Base-by-base conservation (phyloP, 2,113 vertebrate species). In the Oceanites oceanicus region DNA sequence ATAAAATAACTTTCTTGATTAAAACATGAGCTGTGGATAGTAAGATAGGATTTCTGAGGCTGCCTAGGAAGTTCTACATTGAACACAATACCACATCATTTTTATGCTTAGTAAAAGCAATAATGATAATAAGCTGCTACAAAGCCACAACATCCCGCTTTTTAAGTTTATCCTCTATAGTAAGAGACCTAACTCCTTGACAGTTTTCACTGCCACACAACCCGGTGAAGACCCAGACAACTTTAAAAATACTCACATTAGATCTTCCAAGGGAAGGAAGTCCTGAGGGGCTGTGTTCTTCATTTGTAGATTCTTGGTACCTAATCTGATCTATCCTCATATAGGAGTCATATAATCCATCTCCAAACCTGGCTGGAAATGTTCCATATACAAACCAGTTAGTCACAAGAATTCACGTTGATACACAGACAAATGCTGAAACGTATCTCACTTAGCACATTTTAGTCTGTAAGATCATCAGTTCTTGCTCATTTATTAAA, bases 241-340 rank as follows among this genome's bases (percentile, higher is more conserved):
- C 49, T 85, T 34, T 45, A 74, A 76, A 92, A 92, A 49, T 96
- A 99, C 99, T 99, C 97, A 99, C 99, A 67, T 98, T 98, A 95
- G 99, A 97, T 98, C 99, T 99, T 77, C 98, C 98, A 88, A 99
- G 98, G 17, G 98, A 97, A 93, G 99, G 98, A 66, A 99, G 97
- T 86, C 98, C 98, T 29, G 99, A 98, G n/a, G 99, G 98, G 96
- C 98, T 99, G 96, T 92, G 97, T 53, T 98, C 97, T 76, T 98
- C 98, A 76, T 98, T 97, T 76, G 99, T 94, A 59, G 97, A 90
- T 59, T 99, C 99, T 81, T 99, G 98, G 93, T 98, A 99, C 80
- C 98, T 98, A 63, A 98, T 98, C 91, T 99, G 99, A 98, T 99
- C 99, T 63, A 99, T 99, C 96, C 99, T 99, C 99, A 99, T 99